A percentile compares a stretch with the other conserved stretches of the same genome.
Evolutionary conservation across 2,888 invertebrate species (phyloP).

Genomic region (Biston stratarius): DNA sequence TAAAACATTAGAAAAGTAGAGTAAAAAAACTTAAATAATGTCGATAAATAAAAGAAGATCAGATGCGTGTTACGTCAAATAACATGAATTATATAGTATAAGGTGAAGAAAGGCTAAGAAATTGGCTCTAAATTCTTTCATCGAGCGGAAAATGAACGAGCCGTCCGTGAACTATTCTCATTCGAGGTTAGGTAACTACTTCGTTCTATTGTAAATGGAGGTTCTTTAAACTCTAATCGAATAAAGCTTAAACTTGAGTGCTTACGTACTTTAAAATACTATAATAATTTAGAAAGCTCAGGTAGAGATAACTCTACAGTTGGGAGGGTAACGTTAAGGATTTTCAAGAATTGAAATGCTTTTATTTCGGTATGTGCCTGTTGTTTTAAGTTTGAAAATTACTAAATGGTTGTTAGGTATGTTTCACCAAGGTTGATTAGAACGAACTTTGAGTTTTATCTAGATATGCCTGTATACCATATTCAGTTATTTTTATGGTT

Average conservation of each 20-base stretch:
- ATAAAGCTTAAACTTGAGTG: slow-evolving; percentile 34
- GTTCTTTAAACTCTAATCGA: slow-evolving; percentile 23
- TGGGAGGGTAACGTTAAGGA: not conserved
- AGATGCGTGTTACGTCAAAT: not conserved
- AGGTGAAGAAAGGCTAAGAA: slow-evolving; percentile 42
- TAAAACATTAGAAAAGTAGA: too few species aligned
- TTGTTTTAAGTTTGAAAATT: not conserved
- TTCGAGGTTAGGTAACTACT: slow-evolving; percentile 21
- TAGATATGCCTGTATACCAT: too few species aligned
- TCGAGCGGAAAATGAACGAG: slow-evolving; percentile 50
- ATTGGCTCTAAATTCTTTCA: slow-evolving; percentile 50
- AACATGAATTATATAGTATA: slow-evolving; percentile 42
- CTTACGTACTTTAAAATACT: slow-evolving; percentile 36
- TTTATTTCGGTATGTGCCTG: not conserved
- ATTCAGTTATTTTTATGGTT: too few species aligned
- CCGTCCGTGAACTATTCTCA: slow-evolving; percentile 46
- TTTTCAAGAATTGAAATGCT: not conserved
- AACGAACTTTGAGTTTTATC: too few species aligned
- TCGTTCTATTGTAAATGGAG: slow-evolving; percentile 20
- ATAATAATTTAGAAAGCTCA: slow-evolving; percentile 37
- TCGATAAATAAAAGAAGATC: too few species aligned
- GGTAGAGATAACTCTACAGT: not conserved
- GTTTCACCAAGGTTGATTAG: too few species aligned
- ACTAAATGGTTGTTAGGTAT: too few species aligned
- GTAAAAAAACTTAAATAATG: not conserved